Evolutionary conservation across 2,797 vertebrate species (phyloP).

Genomic region (Anas bahamensis): DNA sequence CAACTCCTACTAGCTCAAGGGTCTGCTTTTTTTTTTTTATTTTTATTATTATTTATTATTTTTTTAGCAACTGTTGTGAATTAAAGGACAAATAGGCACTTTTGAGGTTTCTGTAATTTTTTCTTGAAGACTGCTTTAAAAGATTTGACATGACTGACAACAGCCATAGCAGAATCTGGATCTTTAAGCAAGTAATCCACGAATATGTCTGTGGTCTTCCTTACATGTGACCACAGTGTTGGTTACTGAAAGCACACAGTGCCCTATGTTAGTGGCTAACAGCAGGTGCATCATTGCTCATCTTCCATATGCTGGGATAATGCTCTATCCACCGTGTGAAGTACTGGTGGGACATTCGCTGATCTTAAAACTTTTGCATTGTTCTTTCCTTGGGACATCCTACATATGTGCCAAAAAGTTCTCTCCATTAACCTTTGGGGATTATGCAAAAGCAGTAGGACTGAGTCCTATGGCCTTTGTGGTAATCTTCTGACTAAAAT

Average conservation of each 20-base stretch:
- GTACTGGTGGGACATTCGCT: not conserved
- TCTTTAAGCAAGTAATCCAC: not conserved
- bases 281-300: not conserved
- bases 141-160: not conserved
- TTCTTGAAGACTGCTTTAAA: not conserved
- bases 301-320: not conserved
- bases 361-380: not conserved
- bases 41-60: too few species aligned
- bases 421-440: not conserved
- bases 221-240: not conserved
- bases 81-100: not conserved
- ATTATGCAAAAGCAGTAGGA: not conserved
- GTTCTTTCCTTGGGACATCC: not conserved
- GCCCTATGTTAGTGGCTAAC: not conserved
- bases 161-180: not conserved
- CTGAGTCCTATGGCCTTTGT: not conserved
- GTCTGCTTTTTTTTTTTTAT: not conserved
- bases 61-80: not conserved
- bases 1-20: not conserved
- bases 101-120: not conserved
- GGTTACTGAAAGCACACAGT: too few species aligned
- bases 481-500: not conserved
- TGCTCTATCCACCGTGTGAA: not conserved
- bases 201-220: not conserved
- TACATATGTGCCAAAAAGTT: accelerated